phyloP scores from a whole-genome alignment of 2,888 invertebrate genomes.

The Sipha maydis region DNA sequence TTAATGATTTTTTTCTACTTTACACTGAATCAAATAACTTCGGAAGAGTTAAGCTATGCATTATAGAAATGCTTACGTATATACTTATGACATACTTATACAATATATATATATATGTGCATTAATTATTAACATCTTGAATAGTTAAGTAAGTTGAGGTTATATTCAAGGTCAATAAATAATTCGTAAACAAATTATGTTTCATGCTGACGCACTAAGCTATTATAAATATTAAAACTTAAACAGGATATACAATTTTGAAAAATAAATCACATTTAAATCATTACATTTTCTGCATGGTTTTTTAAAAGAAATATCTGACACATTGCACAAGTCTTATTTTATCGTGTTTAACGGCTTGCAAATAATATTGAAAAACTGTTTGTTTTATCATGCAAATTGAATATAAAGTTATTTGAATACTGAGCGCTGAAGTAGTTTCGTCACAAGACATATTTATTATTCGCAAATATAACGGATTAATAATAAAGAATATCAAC shows the following conservation, averaged over 20 bases:
- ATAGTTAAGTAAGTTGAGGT: not conserved
- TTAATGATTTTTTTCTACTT: no score
- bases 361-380: conserved; percentile 26
- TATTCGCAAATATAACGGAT: not conserved
- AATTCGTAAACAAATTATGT: not conserved
- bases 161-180: not conserved
- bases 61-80: no score
- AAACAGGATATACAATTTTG: not conserved
- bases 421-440: conserved; percentile 2
- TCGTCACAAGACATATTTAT: not conserved
- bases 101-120: not conserved
- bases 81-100: not conserved
- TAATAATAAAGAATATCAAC: not conserved
- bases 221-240: not conserved
- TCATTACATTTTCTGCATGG: conserved; percentile 13
- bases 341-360: conserved; percentile 39
- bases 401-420: conserved; percentile 18
- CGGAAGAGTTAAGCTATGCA: not conserved
- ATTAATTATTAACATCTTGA: not conserved
- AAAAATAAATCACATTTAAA: not conserved
- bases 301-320: not conserved
- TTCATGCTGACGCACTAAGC: not conserved
- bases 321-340: conserved; percentile 20
- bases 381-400: conserved; percentile 45
- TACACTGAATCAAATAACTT: not conserved